Evolutionary conservation across 2,797 vertebrate genomes (phyloP).

Genomic region (Coregonus sp.): DNA sequence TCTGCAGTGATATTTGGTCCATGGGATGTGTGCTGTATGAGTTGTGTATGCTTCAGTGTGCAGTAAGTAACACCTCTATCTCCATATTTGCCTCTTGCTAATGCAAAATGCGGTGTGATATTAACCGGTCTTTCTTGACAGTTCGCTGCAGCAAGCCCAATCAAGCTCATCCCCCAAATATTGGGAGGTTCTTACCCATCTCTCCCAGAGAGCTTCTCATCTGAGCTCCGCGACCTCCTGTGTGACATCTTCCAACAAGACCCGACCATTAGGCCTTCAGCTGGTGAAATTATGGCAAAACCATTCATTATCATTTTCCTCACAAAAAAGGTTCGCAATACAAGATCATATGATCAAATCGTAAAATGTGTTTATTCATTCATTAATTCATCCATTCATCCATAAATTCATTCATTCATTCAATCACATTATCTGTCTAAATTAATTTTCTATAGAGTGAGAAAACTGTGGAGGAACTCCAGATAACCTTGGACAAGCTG

Average conservation of each 20-base stretch:
- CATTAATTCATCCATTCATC: not conserved
- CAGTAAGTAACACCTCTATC: no score
- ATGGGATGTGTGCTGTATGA: no score
- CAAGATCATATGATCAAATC: not conserved
- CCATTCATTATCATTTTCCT: slow-evolving; percentile 17
- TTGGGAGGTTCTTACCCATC: no score
- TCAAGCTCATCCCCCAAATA: no score
- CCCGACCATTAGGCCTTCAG: not conserved
- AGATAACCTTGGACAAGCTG: not conserved
- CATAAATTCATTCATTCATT: not conserved
- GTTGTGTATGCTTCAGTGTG: no score
- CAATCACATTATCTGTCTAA: not conserved
- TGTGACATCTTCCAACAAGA: slow-evolving; percentile 14
- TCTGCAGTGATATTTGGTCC: no score
- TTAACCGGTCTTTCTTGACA: no score
- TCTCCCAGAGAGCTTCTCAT: no score
- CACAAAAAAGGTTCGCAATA: not conserved
- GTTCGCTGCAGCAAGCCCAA: no score
- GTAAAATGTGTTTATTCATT: not conserved
- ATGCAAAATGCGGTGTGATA: no score
- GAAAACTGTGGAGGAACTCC: not conserved
- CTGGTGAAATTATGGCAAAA: slow-evolving; percentile 8
- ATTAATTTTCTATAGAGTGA: not conserved
- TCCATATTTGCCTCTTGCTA: no score
- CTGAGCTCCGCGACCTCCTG: not conserved